Conservation (phyloP, 2,888 invertebrate species). For the Dorcus parallelipipedus region DNA sequence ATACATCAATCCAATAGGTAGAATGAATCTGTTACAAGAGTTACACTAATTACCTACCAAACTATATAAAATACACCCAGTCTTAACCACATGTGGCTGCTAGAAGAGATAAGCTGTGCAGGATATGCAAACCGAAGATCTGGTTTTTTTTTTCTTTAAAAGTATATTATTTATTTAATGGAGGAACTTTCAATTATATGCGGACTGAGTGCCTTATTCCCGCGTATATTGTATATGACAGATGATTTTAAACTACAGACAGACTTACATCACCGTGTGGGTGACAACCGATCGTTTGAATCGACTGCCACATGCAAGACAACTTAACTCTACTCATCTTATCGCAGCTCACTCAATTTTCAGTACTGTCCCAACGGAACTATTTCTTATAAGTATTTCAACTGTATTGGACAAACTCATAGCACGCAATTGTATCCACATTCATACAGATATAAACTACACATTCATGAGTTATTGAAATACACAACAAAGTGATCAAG, state of each 20-base stretch:
- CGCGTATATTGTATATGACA: not conserved
- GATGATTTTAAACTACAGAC: not conserved
- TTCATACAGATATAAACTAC: constrained; percentile 28
- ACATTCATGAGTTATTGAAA: constrained; percentile 25
- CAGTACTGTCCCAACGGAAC: constrained; percentile 40
- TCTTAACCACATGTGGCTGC: constrained; percentile 17
- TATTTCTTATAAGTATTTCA: constrained; percentile 19
- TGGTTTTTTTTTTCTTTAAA: not conserved
- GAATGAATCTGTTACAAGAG: constrained; percentile 9
- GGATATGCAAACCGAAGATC: not conserved
- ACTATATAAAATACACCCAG: constrained; percentile 22
- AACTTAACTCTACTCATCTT: not conserved
- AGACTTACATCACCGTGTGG: not conserved
- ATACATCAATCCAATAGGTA: constrained; percentile 3
- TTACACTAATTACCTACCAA: constrained; percentile 18
- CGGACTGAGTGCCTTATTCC: not conserved
- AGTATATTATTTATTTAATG: not conserved
- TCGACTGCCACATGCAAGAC: not conserved
- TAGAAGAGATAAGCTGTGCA: constrained; percentile 10
- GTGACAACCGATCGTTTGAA: too few relatives aligned
- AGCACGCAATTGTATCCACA: constrained; percentile 28
- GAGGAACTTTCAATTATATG: constrained; percentile 2
- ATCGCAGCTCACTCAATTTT: constrained; percentile 28
- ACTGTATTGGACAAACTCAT: constrained; percentile 23
- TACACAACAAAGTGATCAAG: constrained; percentile 10